A percentile compares a stretch with the other conserved stretches of the same genome.
phyloP scores from a whole-genome alignment of 2,888 invertebrate genomes.

The Matsumyia berberina region DNA sequence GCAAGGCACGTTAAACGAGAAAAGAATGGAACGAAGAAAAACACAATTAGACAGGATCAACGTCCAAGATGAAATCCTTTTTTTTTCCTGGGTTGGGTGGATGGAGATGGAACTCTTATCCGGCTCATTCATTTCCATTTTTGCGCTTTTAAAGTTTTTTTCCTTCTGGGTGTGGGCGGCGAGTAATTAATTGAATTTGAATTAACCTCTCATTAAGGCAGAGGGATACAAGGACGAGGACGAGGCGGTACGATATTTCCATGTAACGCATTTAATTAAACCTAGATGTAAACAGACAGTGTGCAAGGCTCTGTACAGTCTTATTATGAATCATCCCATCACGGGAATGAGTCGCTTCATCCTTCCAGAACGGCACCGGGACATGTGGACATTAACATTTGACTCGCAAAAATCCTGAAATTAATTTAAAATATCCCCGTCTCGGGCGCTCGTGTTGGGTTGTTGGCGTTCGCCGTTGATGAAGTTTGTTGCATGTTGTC shows the following conservation, averaged over 20 bases:
- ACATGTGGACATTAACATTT: constrained; percentile 56
- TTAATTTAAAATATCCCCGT: constrained; percentile 69
- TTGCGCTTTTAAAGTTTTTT: constrained; percentile 35
- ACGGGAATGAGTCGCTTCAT: constrained; percentile 5
- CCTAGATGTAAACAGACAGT: constrained; percentile 41
- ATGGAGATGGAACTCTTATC: constrained; percentile 16
- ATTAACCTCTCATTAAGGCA: constrained; percentile 70
- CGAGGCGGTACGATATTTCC: constrained; percentile 27
- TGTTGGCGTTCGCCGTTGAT: constrained; percentile 45
- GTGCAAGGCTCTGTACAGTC: constrained; percentile 22
- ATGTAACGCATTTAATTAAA: constrained; percentile 65
- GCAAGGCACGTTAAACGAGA: constrained; percentile 29
- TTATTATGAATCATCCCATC: constrained; percentile 34
- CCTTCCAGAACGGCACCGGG: constrained; percentile 24
- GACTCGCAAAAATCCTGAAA: constrained; percentile 56
- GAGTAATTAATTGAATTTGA: constrained; percentile 73
- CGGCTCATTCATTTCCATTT: constrained; percentile 47
- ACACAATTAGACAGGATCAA: constrained; percentile 69
- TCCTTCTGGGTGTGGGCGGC: background rate
- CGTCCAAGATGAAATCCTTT: constrained; percentile 59
- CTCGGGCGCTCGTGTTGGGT: constrained; percentile 23
- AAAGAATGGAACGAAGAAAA: constrained; percentile 60
- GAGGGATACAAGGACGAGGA: constrained; percentile 17
- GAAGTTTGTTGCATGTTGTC: constrained; percentile 73
- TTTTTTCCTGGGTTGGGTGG: constrained; percentile 24